These are phyloP conservation scores for Sphenodon punctatus DNA, from an alignment of 2,797 vertebrate species.

Conservation along the genomic window DNA sequence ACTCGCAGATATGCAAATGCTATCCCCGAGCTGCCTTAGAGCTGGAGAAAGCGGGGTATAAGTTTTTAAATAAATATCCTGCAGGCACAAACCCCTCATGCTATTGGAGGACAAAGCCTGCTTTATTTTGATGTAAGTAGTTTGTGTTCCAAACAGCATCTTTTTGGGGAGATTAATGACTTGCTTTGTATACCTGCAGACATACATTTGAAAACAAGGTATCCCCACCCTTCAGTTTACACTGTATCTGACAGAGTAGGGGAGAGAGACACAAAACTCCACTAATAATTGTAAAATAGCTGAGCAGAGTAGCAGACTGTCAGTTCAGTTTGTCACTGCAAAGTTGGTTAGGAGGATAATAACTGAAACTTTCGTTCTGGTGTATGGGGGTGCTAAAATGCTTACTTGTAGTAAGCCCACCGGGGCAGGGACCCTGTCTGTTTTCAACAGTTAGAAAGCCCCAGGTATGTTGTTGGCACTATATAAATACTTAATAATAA, in stretches of 20 bases:
- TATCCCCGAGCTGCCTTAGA: too few species aligned
- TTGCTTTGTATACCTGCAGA: constrained; percentile 18
- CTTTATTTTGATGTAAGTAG: constrained; percentile 18
- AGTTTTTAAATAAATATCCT: too few species aligned
- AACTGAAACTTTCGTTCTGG: not conserved
- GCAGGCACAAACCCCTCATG: constrained; percentile 36
- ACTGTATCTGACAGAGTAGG: not conserved
- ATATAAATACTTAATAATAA: too few species aligned
- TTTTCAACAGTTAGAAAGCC: too few species aligned
- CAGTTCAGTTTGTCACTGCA: not conserved
- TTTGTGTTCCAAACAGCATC: constrained; percentile 16
- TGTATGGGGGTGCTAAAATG: not conserved
- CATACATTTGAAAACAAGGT: not conserved
- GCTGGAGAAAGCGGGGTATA: too few species aligned
- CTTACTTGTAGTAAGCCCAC: rapidly evolving
- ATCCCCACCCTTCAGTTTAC: too few species aligned
- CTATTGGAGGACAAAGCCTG: constrained; percentile 46
- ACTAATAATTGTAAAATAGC: not conserved
- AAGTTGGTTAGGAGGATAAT: not conserved
- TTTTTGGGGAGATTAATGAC: not conserved
- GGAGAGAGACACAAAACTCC: not conserved
- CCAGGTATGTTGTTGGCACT: too few species aligned
- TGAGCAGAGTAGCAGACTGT: not conserved
- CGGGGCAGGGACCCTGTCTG: too few species aligned
- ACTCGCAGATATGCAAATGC: constrained; percentile 57